Percentiles rank a stretch among this genome's conserved stretches.
Conservation (phyloP, 2,888 invertebrate genomes). For the Xiphydria camelus region DNA sequence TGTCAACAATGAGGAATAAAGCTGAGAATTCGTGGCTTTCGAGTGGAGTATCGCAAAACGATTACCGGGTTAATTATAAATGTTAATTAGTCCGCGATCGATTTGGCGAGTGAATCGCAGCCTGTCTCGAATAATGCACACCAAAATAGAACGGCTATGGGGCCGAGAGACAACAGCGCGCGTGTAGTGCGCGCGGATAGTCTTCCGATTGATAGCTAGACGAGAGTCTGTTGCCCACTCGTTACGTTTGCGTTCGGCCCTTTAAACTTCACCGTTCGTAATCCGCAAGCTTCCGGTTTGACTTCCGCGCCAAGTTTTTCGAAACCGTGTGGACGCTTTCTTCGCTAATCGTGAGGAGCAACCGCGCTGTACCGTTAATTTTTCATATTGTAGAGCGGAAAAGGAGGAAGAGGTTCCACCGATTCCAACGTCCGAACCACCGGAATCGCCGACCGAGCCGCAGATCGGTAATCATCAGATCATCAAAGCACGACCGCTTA, state of each 20-base stretch:
- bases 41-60: constrained; percentile 31
- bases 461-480: constrained; percentile 45
- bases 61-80: constrained; percentile 53
- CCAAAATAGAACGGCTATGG: constrained; percentile 50
- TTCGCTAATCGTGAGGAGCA: too few relatives aligned
- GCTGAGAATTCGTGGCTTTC: constrained; percentile 18
- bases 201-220: constrained; percentile 42
- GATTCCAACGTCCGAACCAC: constrained; percentile 53
- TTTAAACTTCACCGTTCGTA: too few relatives aligned
- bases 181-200: constrained; percentile 39
- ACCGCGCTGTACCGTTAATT: too few relatives aligned
- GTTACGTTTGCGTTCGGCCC: too few relatives aligned
- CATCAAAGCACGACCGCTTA: constrained; percentile 82
- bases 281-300: too few relatives aligned
- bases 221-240: too few relatives aligned
- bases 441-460: constrained; percentile 52
- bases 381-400: constrained; percentile 36
- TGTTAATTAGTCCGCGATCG: constrained; percentile 58
- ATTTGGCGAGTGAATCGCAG: constrained; percentile 54
- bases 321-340: too few relatives aligned
- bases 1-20: too few relatives aligned
- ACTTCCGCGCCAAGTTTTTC: too few relatives aligned
- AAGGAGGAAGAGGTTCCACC: constrained; percentile 52
- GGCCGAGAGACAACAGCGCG: constrained; percentile 35
- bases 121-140: constrained; percentile 53